Percentiles rank a stretch among this genome's conserved stretches.
Conservation (phyloP, 1,140 invertebrate species). For the Andrena cerasifolii region DNA sequence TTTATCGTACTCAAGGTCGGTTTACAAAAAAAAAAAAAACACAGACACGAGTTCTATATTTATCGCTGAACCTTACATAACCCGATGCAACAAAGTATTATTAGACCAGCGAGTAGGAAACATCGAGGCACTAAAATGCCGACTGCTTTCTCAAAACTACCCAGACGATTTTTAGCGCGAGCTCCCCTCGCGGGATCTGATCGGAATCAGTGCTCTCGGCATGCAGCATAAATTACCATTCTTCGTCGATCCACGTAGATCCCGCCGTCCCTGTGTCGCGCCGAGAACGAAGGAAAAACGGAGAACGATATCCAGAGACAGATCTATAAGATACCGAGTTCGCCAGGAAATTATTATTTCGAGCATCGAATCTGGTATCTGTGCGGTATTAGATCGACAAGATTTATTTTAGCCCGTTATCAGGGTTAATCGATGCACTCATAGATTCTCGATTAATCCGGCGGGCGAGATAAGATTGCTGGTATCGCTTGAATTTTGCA, state of each 20-base stretch:
- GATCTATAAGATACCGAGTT: neutral
- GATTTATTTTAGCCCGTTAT: neutral
- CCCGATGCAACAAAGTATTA: no score
- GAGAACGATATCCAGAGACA: neutral
- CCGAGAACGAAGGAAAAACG: neutral
- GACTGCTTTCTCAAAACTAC: neutral
- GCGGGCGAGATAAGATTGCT: conserved; percentile 49
- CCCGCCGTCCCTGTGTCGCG: no score
- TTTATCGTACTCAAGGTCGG: no score
- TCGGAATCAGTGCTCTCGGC: no score
- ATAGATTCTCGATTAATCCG: conserved; percentile 32
- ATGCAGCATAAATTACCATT: neutral
- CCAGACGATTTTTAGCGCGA: neutral
- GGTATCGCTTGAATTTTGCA: conserved; percentile 1
- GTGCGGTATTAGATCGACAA: neutral
- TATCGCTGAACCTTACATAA: no score
- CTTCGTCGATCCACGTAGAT: neutral
- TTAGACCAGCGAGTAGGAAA: no score
- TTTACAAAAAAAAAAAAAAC: no score
- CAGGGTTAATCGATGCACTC: conserved; percentile 41
- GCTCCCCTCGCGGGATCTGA: no score
- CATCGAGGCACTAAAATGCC: neutral
- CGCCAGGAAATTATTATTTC: neutral
- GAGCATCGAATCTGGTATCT: no score
- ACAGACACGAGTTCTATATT: no score